These are phyloP conservation scores for Lipophrys pholis DNA, from an alignment of 2,113 vertebrate species.

Conservation along the genomic window DNA sequence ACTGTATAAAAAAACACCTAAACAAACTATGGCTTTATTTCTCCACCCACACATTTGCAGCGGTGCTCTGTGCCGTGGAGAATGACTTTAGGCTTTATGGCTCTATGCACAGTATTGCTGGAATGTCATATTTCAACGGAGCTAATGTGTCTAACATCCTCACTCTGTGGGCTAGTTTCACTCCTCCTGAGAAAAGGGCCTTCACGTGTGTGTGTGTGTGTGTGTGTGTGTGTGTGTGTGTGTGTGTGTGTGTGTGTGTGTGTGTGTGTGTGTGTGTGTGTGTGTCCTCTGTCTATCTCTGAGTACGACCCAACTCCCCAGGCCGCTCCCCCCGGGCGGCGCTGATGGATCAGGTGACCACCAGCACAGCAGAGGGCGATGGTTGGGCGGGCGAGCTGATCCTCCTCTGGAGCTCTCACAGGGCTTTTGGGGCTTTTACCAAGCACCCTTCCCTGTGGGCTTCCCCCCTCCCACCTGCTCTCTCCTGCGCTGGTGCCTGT, in stretches of 20 bases:
- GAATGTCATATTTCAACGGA: slow-evolving; percentile 64
- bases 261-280: slow-evolving; percentile 28
- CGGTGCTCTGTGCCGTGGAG: slow-evolving; percentile 31
- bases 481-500: slow-evolving; percentile 53
- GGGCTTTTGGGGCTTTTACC: too few species aligned
- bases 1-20: slow-evolving; percentile 60
- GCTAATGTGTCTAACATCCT: slow-evolving; percentile 14
- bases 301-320: slow-evolving; percentile 64
- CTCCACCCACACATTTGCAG: slow-evolving; percentile 49
- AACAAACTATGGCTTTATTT: slow-evolving; percentile 68
- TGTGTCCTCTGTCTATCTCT: slow-evolving; percentile 67
- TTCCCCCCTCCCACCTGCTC: slow-evolving; percentile 22
- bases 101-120: slow-evolving; percentile 69
- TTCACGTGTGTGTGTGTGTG: too few species aligned
- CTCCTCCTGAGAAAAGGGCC: slow-evolving; percentile 77
- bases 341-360: slow-evolving; percentile 61
- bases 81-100: slow-evolving; percentile 50
- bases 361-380: slow-evolving; percentile 61
- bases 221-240: slow-evolving; percentile 15
- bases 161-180: slow-evolving; percentile 37
- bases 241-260: slow-evolving; percentile 19
- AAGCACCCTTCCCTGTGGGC: slow-evolving; percentile 18
- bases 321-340: slow-evolving; percentile 82
- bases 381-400: slow-evolving; percentile 14
- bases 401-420: too few species aligned